A percentile compares a stretch with the other conserved stretches of the same genome.
Evolutionary conservation across 2,113 vertebrate genomes (phyloP).

Genomic region (Rutilus rutilus): DNA sequence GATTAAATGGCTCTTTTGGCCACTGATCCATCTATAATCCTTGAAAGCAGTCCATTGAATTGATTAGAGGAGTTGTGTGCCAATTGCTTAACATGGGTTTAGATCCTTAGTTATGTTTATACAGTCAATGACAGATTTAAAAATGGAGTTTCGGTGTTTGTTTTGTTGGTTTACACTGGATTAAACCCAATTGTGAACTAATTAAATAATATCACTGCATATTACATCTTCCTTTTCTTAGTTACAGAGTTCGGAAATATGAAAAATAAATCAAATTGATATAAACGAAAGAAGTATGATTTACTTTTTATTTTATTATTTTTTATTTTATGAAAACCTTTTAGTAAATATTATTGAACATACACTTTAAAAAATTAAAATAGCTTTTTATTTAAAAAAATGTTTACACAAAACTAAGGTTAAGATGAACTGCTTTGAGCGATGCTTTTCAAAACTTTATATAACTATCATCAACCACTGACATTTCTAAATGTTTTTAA

Average conservation of each 20-base stretch:
- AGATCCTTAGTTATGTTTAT: neutral
- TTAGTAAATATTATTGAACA: too few relatives aligned
- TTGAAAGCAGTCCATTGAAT: constrained; percentile 4
- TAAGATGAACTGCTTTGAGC: too few relatives aligned
- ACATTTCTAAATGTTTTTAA: too few relatives aligned
- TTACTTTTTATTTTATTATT: too few relatives aligned
- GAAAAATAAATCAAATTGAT: neutral
- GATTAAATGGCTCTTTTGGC: constrained; percentile 26
- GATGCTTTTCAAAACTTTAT: too few relatives aligned
- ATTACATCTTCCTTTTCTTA: neutral
- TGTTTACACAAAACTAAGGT: too few relatives aligned
- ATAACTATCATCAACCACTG: too few relatives aligned
- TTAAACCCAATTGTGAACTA: neutral
- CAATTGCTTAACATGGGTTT: neutral
- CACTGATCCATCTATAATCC: neutral
- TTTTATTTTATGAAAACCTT: too few relatives aligned
- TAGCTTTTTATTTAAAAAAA: too few relatives aligned
- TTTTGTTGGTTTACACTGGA: neutral
- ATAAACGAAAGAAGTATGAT: too few relatives aligned
- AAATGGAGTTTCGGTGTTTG: neutral
- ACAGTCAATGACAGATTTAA: neutral
- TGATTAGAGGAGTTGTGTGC: constrained; percentile 18
- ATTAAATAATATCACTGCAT: neutral
- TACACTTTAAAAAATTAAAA: too few relatives aligned
- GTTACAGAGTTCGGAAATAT: neutral